Evolutionary conservation across 2,113 vertebrate species (phyloP).

Genomic region (Taurulus bubalis): DNA sequence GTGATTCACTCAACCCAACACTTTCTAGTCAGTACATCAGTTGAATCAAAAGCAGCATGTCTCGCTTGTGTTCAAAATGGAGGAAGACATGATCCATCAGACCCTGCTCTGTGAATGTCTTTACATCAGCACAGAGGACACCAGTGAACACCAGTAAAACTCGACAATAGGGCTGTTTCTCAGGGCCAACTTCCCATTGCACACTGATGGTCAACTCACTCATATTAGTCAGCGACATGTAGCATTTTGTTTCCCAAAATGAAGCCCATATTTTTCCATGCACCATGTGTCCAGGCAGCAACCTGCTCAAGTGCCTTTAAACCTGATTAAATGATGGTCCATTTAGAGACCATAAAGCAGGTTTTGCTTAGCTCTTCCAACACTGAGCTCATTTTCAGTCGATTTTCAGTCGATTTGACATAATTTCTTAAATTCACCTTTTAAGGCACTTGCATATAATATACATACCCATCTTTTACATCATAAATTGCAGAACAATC

Average conservation of each 20-base stretch:
- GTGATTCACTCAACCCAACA: slow-evolving; percentile 32
- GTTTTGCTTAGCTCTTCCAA: too few relatives aligned
- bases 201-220: not conserved
- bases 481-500: too few relatives aligned
- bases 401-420: too few relatives aligned
- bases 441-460: too few relatives aligned
- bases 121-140: not conserved
- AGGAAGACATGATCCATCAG: slow-evolving; percentile 9
- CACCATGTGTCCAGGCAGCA: not conserved
- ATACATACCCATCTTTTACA: too few relatives aligned
- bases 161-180: not conserved
- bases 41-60: slow-evolving; percentile 45
- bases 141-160: not conserved
- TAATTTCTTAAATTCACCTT: too few relatives aligned
- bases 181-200: not conserved
- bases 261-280: too few relatives aligned
- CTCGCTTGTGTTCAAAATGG: slow-evolving; percentile 8
- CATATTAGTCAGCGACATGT: not conserved
- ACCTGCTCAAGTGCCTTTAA: too few relatives aligned
- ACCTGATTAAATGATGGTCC: too few relatives aligned
- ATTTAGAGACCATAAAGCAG: too few relatives aligned
- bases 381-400: too few relatives aligned
- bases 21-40: slow-evolving; percentile 21
- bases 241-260: not conserved
- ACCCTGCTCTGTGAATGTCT: not conserved